Percentiles rank a stretch among this genome's conserved stretches.
These are phyloP conservation scores for Microctonus brassicae DNA, from an alignment of 2,888 invertebrate species.

Conservation along the genomic window DNA sequence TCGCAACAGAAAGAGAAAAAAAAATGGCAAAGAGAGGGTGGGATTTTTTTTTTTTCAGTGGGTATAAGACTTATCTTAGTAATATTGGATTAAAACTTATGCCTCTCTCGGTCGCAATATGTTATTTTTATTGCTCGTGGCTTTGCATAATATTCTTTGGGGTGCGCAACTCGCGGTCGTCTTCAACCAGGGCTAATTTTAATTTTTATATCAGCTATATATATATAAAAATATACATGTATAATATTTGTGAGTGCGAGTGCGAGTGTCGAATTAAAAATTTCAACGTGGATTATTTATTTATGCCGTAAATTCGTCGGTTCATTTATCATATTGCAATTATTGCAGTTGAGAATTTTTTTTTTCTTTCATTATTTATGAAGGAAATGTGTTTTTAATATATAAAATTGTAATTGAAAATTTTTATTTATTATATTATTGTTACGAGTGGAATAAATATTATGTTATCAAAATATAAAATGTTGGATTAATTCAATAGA, in stretches of 20 bases:
- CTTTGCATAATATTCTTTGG: slow-evolving; percentile 68
- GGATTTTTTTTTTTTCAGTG: slow-evolving; percentile 42
- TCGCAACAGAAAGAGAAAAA: slow-evolving; percentile 20
- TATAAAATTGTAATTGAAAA: too few relatives aligned
- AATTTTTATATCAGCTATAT: slow-evolving; percentile 62
- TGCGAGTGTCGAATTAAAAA: slow-evolving; percentile 45
- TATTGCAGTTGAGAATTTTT: background rate
- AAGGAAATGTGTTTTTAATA: too few relatives aligned
- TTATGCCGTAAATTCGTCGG: slow-evolving; percentile 38
- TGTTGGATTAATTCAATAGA: too few relatives aligned
- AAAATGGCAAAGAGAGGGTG: slow-evolving; percentile 35
- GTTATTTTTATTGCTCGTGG: slow-evolving; percentile 70
- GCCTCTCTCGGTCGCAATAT: slow-evolving; percentile 68
- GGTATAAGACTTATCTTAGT: slow-evolving; percentile 65
- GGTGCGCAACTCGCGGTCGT: slow-evolving; percentile 38
- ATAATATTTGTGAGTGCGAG: slow-evolving; percentile 28
- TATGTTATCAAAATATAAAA: too few relatives aligned
- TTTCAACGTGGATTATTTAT: slow-evolving; percentile 45
- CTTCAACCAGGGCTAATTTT: slow-evolving; percentile 63
- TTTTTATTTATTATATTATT: too few relatives aligned
- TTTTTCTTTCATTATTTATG: too few relatives aligned
- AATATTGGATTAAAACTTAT: slow-evolving; percentile 71
- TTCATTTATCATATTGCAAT: slow-evolving; percentile 25
- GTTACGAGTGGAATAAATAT: too few relatives aligned
- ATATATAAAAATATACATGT: background rate